Evolutionary conservation across 2,888 invertebrate species (phyloP).

Genomic region (Erannis defoliaria): DNA sequence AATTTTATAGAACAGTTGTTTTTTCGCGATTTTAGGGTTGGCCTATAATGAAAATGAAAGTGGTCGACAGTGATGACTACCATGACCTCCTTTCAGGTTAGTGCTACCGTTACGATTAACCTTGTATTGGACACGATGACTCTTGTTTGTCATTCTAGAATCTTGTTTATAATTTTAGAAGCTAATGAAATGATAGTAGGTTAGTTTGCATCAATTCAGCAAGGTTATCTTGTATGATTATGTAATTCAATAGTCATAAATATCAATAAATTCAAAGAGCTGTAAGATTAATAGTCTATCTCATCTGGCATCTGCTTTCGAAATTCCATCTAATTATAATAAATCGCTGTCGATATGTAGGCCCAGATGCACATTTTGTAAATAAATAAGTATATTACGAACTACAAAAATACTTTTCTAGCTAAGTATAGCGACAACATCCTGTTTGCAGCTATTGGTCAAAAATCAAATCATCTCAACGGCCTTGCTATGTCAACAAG

Average conservation of each 20-base stretch:
- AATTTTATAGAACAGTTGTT: too few species aligned
- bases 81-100: too few species aligned
- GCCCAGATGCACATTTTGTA: conserved; percentile 33
- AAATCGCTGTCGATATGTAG: conserved; percentile 26
- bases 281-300: conserved; percentile 21
- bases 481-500: conserved; percentile 30
- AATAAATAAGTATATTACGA: neutral
- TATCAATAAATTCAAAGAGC: conserved; percentile 27
- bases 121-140: neutral
- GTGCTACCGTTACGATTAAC: too few species aligned
- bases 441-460: conserved; percentile 8
- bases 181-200: conserved; percentile 33
- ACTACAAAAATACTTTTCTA: neutral
- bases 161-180: neutral
- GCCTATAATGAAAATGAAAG: too few species aligned
- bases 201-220: conserved; percentile 28
- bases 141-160: neutral
- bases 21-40: too few species aligned
- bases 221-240: conserved; percentile 27
- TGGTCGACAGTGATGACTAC: too few species aligned
- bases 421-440: conserved; percentile 8
- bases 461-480: conserved; percentile 19
- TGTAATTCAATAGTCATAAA: conserved; percentile 32
- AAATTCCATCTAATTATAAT: conserved; percentile 6
- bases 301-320: conserved; percentile 30